Conservation (phyloP, 2,113 vertebrate species). For the Lanius collurio region DNA sequence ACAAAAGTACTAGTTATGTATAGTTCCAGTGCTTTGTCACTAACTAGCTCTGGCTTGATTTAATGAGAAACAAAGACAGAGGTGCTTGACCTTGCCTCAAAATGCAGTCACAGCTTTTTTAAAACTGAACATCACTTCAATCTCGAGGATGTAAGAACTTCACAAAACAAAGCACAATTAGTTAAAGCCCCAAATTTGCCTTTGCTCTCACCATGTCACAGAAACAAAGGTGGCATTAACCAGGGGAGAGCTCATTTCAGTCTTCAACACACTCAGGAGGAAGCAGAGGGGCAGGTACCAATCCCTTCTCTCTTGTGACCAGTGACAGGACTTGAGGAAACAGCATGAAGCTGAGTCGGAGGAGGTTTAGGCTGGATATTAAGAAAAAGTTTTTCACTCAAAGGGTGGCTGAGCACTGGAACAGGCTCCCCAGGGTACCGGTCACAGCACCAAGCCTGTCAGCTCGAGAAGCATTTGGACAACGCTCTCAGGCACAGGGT, state of each 20-base stretch:
- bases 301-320: background rate
- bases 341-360: background rate
- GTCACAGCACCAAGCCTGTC: background rate
- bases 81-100: background rate
- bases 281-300: background rate
- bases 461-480: background rate
- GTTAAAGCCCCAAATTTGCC: background rate
- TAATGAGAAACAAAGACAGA: background rate
- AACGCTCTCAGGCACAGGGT: background rate
- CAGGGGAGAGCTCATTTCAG: background rate
- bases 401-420: background rate
- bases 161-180: fast-evolving
- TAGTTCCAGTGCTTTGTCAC: background rate
- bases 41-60: background rate
- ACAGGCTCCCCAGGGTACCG: background rate
- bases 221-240: background rate
- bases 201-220: background rate
- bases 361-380: background rate
- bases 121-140: background rate
- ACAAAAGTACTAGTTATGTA: background rate
- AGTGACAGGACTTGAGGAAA: background rate
- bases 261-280: background rate
- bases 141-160: background rate
- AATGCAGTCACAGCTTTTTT: background rate
- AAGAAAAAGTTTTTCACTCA: background rate